phyloP scores from a whole-genome alignment of 1,140 invertebrate species.

The Pantala flavescens region DNA sequence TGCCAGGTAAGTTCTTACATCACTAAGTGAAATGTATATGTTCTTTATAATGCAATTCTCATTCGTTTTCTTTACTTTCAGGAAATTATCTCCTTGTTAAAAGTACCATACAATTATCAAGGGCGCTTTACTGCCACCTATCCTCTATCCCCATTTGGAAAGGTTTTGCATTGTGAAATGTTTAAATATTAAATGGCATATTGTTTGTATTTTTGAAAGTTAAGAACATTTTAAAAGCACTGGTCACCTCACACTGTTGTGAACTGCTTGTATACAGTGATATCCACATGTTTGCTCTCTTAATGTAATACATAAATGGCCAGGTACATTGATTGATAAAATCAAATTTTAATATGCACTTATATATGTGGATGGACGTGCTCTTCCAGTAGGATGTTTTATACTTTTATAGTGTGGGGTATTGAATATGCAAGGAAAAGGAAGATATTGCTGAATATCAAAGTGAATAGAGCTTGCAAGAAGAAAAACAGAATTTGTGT shows the following conservation, averaged over 20 bases:
- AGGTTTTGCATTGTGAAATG: constrained; percentile 7
- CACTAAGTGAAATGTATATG: not conserved
- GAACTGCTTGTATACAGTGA: not conserved
- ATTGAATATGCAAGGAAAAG: not conserved
- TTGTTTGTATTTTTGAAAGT: not conserved
- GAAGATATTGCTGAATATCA: not conserved
- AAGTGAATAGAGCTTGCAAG: not conserved
- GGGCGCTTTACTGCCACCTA: not conserved
- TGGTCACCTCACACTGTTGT: not conserved
- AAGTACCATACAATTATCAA: not conserved
- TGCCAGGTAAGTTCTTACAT: not conserved
- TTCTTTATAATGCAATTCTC: not conserved
- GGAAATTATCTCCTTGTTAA: not conserved
- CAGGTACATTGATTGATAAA: not conserved
- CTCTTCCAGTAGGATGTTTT: constrained; percentile 5
- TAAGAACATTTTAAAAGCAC: not conserved
- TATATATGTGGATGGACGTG: not conserved
- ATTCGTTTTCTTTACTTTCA: not conserved
- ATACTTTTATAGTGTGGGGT: constrained; percentile 6
- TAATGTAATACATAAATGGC: not conserved
- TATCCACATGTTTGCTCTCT: not conserved
- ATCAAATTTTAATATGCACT: constrained; percentile 4
- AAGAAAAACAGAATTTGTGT: not conserved
- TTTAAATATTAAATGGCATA: not conserved
- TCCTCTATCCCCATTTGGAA: constrained; percentile 1